Conservation (phyloP, 2,888 invertebrate species). For the Leucophenga maculata region DNA sequence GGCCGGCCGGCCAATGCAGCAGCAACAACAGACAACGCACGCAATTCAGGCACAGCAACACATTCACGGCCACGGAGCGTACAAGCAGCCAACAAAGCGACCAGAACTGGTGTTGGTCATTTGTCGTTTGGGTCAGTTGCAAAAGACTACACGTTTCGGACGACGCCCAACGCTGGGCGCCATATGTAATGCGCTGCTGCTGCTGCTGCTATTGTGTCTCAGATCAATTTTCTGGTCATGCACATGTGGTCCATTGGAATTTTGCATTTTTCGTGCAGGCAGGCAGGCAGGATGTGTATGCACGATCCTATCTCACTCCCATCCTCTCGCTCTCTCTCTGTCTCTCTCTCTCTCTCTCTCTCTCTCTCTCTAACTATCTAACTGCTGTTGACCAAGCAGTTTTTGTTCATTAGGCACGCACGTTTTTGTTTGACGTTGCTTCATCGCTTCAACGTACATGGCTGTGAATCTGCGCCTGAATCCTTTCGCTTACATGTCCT, state of each 20-base stretch:
- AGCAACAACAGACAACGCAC: background rate
- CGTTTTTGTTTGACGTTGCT: constrained; percentile 30
- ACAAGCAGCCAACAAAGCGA: too few relatives aligned
- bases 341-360: background rate
- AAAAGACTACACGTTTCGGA: background rate
- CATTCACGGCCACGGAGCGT: background rate
- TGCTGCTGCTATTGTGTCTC: constrained; percentile 36
- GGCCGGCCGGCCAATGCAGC: background rate
- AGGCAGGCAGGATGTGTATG: background rate
- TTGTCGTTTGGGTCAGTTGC: constrained; percentile 17
- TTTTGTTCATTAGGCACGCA: constrained; percentile 65
- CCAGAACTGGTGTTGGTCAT: constrained; percentile 17
- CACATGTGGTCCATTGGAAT: constrained; percentile 43
- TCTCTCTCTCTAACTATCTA: background rate
- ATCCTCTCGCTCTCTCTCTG: constrained; percentile 22
- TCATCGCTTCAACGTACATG: background rate
- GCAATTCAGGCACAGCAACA: too few relatives aligned
- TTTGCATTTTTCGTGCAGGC: background rate
- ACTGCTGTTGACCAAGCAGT: constrained; percentile 40
- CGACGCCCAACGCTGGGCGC: background rate
- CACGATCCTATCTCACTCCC: constrained; percentile 47
- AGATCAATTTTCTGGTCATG: constrained; percentile 64
- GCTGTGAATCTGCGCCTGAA: background rate
- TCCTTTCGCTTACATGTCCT: constrained; percentile 8
- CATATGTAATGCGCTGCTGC: background rate